Percentiles rank a stretch among this genome's conserved stretches.
Evolutionary conservation across 2,113 vertebrate species (phyloP).

Genomic region (Pseudorectes ferrugineus): DNA sequence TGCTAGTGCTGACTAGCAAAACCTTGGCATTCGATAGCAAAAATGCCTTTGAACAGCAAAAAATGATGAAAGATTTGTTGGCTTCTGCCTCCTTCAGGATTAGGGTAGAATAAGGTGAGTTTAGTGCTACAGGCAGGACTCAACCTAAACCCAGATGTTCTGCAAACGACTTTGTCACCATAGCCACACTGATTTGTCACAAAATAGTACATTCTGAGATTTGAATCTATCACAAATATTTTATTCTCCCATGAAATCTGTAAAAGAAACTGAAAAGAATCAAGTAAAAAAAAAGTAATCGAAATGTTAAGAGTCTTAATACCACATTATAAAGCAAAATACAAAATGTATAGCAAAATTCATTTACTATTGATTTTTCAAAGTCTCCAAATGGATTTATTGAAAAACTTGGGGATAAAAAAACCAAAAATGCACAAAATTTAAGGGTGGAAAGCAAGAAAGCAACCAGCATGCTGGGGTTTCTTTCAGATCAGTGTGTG

Average conservation of each 20-base stretch:
- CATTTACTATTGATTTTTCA: not conserved
- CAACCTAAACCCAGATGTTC: not conserved
- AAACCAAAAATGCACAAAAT: not conserved
- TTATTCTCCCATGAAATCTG: not conserved
- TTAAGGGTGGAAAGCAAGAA: not conserved
- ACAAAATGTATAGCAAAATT: not conserved
- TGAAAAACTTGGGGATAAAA: not conserved
- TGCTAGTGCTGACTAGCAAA: conserved; percentile 32
- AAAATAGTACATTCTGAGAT: not conserved
- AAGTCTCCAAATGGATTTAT: not conserved
- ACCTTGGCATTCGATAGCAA: not conserved
- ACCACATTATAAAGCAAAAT: not conserved
- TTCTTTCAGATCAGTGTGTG: not conserved
- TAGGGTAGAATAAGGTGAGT: not conserved
- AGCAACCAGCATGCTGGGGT: not conserved
- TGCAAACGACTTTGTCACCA: not conserved
- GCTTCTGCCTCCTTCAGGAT: conserved; percentile 65
- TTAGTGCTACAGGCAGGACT: not conserved
- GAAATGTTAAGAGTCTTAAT: not conserved
- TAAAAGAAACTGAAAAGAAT: not conserved
- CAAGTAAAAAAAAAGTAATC: not conserved
- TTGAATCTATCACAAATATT: not conserved
- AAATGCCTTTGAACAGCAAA: not conserved
- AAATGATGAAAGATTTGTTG: conserved; percentile 30
- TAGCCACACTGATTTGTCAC: not conserved